Evolutionary conservation across 2,797 vertebrate genomes (phyloP).

Genomic region (Anguilla megastoma): DNA sequence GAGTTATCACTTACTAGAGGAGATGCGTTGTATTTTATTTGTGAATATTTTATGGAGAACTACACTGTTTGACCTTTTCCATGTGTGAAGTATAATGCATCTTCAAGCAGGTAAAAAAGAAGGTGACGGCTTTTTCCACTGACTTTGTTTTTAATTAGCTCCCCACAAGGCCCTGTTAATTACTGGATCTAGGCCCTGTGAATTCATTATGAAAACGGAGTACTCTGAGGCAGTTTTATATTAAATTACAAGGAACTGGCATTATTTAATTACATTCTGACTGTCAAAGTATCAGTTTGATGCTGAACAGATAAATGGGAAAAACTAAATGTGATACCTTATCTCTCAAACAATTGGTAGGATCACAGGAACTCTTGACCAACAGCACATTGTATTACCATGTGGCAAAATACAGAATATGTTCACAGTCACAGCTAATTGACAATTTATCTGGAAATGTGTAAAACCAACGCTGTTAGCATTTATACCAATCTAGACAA

Average conservation of each 20-base stretch:
- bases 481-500: background rate
- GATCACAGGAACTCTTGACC: background rate
- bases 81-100: background rate
- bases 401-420: background rate
- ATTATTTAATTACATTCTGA: background rate
- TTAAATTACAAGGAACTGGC: background rate
- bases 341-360: background rate
- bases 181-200: background rate
- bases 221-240: background rate
- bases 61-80: background rate
- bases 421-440: background rate
- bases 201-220: constrained; percentile 13
- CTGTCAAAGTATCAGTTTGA: background rate
- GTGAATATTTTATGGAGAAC: background rate
- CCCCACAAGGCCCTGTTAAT: background rate
- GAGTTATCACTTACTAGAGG: background rate
- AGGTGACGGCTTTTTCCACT: background rate
- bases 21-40: background rate
- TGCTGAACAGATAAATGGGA: background rate
- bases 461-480: background rate
- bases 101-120: background rate
- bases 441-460: background rate
- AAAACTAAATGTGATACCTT: background rate
- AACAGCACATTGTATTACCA: background rate
- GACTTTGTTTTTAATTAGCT: background rate